Conservation (phyloP, 37 sponge, comb jelly and placozoan genomes). For the Ephydatia muelleri region DNA sequence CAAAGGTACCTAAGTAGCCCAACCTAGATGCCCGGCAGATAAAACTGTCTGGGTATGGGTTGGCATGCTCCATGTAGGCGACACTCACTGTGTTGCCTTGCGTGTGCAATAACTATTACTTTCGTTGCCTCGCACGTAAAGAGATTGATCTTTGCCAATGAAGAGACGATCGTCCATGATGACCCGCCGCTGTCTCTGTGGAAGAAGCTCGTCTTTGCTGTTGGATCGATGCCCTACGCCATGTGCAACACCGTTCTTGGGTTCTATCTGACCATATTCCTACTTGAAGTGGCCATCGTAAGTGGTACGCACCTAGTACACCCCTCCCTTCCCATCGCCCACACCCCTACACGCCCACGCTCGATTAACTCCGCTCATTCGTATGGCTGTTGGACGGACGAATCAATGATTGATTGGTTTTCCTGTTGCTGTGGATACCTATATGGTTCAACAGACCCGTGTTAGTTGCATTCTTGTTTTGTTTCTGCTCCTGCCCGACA, state of each 20-base stretch:
- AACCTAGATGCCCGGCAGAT: background rate
- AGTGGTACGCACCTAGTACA: constrained; percentile 12
- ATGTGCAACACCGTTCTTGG: constrained; percentile 72
- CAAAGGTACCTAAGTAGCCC: background rate
- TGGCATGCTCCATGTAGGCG: too few relatives aligned
- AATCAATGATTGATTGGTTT: background rate
- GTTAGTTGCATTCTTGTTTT: too few relatives aligned
- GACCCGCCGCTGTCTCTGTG: constrained; percentile 50
- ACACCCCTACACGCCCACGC: background rate
- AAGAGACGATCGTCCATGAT: background rate
- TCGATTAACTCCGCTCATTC: background rate
- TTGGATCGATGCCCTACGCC: constrained; percentile 76
- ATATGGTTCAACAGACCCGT: too few relatives aligned
- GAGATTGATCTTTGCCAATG: constrained; percentile 18
- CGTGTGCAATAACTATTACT: background rate
- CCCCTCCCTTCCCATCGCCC: background rate
- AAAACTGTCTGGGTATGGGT: too few relatives aligned
- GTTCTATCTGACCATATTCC: constrained; percentile 77
- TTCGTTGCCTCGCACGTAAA: constrained; percentile 12
- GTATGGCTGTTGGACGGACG: background rate
- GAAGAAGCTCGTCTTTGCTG: constrained; percentile 69
- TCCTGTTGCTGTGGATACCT: background rate
- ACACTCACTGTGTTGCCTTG: background rate
- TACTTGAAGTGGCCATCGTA: constrained; percentile 85
- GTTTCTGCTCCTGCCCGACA: too few relatives aligned